A percentile compares a stretch with the other conserved stretches of the same genome.
Evolutionary conservation across 2,797 vertebrate genomes (phyloP).

Genomic region (Pseudochirops cupreus): DNA sequence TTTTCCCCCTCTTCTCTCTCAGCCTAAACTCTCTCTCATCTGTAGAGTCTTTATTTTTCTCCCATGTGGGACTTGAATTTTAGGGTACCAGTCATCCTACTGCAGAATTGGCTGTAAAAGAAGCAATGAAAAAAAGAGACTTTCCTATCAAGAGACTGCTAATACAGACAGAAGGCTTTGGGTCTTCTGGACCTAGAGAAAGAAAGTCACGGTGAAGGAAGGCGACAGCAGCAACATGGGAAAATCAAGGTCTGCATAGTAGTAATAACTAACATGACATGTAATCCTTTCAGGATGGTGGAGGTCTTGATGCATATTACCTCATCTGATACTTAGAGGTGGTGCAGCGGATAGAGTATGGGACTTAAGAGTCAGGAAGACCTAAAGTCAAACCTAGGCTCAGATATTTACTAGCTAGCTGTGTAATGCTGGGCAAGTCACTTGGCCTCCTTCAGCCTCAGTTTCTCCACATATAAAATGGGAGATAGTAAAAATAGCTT

Average conservation of each 20-base stretch:
- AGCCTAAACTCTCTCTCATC: background rate
- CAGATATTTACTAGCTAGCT: background rate
- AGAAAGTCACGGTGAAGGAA: background rate
- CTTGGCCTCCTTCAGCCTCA: background rate
- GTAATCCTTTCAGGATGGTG: background rate
- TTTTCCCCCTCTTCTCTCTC: background rate
- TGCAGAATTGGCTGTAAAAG: background rate
- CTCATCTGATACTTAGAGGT: background rate
- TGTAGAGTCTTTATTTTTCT: background rate
- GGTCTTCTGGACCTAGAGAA: background rate
- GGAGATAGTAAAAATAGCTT: background rate
- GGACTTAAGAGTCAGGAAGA: background rate
- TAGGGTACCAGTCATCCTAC: background rate
- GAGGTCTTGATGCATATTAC: background rate
- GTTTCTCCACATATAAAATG: background rate
- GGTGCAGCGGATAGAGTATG: background rate
- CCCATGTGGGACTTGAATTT: background rate
- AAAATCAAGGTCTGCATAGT: background rate
- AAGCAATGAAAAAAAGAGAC: background rate
- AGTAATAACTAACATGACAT: background rate
- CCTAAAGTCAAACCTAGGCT: background rate
- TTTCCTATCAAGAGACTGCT: background rate
- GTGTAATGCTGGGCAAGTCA: background rate
- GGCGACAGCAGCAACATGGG: background rate
- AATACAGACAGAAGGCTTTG: background rate